Evolutionary conservation across 2,888 invertebrate genomes (phyloP).

Genomic region (Lepidochrysops patricia): DNA sequence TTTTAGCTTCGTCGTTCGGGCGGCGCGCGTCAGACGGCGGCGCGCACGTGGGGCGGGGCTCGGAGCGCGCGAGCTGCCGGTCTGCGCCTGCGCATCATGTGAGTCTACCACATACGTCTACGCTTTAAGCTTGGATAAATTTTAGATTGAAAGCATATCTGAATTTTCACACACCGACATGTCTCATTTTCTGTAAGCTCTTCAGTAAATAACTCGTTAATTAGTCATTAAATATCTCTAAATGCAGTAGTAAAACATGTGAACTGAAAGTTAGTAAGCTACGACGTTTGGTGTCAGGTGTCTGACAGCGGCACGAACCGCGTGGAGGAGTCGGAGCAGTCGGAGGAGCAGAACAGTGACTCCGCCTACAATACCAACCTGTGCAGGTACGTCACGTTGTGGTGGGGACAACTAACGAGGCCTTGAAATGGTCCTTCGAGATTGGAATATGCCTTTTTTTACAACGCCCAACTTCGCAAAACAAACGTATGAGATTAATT

Average conservation of each 20-base stretch:
- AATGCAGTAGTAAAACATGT: too few species aligned
- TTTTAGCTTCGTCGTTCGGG: constrained; percentile 84
- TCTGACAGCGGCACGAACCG: constrained; percentile 49
- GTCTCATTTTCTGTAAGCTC: too few species aligned
- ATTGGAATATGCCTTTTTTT: too few species aligned
- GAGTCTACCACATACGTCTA: constrained; percentile 25
- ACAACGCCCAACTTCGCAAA: too few species aligned
- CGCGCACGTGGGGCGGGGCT: constrained; percentile 83
- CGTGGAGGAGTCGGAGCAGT: constrained; percentile 36
- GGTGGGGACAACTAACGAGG: too few species aligned
- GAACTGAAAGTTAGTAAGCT: too few species aligned
- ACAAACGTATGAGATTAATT: too few species aligned
- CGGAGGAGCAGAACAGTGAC: constrained; percentile 51
- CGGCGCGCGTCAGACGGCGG: constrained; percentile 96
- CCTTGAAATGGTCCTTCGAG: too few species aligned
- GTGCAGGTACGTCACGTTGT: constrained; percentile 58
- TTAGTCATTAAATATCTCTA: too few species aligned
- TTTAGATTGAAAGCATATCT: too few species aligned
- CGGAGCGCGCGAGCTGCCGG: constrained; percentile 63
- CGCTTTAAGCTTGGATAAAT: not conserved
- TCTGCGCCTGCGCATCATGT: constrained; percentile 62
- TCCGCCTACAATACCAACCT: constrained; percentile 51
- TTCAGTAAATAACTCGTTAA: too few species aligned
- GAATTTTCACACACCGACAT: too few species aligned
- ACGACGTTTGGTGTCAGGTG: constrained; percentile 33